Evolutionary conservation across 2,888 invertebrate species (phyloP).

Genomic region (Microplitis deprimator): DNA sequence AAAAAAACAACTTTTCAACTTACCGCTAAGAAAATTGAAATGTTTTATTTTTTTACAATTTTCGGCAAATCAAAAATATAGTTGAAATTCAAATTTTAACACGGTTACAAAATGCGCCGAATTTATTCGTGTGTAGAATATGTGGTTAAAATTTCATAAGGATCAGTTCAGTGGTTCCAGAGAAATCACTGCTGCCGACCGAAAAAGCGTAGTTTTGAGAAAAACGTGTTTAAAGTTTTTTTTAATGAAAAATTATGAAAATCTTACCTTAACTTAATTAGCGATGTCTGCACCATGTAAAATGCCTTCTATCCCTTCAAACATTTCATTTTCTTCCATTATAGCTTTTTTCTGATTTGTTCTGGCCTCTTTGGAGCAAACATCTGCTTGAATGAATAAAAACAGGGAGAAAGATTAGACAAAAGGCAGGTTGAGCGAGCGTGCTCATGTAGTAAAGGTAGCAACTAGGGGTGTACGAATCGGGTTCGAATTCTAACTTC

Average conservation of each 20-base stretch:
- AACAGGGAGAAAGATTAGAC: too few species aligned
- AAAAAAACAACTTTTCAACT: neutral
- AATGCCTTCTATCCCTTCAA: neutral
- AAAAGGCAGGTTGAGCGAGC: too few species aligned
- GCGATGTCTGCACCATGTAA: neutral
- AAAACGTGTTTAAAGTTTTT: neutral
- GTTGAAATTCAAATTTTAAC: neutral
- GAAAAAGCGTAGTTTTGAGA: neutral
- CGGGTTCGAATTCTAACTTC: too few species aligned
- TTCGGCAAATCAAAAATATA: too few species aligned
- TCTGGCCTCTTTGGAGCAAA: too few species aligned
- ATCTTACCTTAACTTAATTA: neutral
- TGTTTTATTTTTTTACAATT: too few species aligned
- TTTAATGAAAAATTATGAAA: constrained; percentile 1
- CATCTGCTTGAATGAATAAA: too few species aligned
- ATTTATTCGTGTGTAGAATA: neutral
- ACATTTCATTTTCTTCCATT: too few species aligned
- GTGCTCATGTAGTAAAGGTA: too few species aligned
- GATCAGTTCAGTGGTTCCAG: neutral
- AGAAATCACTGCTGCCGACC: neutral
- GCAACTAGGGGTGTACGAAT: too few species aligned
- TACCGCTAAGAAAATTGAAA: neutral
- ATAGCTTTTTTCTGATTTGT: too few species aligned
- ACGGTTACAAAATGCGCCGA: neutral
- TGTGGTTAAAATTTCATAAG: neutral